Conservation (phyloP, 2,888 invertebrate genomes). For the Diarsia rubi region DNA sequence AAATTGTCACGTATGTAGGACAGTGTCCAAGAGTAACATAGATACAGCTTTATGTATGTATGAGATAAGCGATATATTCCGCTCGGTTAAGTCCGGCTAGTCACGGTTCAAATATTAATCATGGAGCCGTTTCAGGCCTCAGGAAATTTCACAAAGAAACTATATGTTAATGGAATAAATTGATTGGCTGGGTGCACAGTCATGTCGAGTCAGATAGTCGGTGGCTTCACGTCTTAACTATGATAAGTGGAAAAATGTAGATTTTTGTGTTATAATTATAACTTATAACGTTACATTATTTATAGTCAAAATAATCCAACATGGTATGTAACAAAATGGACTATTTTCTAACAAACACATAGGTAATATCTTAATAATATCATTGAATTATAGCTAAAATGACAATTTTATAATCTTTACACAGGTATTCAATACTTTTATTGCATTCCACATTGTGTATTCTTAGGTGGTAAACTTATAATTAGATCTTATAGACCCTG, state of each 20-base stretch:
- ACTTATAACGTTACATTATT: conserved; percentile 14
- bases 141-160: conserved; percentile 82
- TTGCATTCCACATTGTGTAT: too few species aligned
- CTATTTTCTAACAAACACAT: background rate
- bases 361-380: background rate
- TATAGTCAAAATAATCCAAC: conserved; percentile 2
- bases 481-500: too few species aligned
- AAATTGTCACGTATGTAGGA: conserved; percentile 51
- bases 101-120: conserved; percentile 86
- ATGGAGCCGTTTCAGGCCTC: conserved; percentile 77
- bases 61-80: conserved; percentile 76
- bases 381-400: background rate
- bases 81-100: conserved; percentile 77
- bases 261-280: conserved; percentile 37
- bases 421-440: too few species aligned
- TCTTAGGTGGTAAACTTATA: too few species aligned
- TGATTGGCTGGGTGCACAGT: conserved; percentile 75
- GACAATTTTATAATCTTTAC: background rate
- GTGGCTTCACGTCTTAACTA: conserved; percentile 46
- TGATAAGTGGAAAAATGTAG: conserved; percentile 39
- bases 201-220: conserved; percentile 72
- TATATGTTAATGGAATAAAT: conserved; percentile 86
- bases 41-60: conserved; percentile 49
- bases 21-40: conserved; percentile 35
- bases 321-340: background rate